These are phyloP conservation scores for Parnassius mnemosyne DNA, from an alignment of 2,888 invertebrate species.

Conservation along the genomic window DNA sequence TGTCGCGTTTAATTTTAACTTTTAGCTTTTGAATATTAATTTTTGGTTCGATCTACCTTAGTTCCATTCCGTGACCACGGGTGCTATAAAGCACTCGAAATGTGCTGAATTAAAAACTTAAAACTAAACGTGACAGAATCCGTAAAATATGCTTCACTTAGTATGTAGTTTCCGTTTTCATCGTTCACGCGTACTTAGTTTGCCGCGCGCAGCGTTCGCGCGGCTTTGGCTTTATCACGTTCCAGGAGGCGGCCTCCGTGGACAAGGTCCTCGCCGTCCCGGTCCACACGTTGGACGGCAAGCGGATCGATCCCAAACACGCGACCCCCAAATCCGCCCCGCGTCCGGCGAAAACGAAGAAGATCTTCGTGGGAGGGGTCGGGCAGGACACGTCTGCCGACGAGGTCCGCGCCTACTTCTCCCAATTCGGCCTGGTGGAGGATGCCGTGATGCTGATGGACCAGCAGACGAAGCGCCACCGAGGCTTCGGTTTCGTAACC, in stretches of 20 bases:
- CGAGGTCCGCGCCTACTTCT: conserved; percentile 94
- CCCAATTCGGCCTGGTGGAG: conserved; percentile 93
- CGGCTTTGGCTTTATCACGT: conserved; percentile 96
- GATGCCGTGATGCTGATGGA: conserved; percentile 97
- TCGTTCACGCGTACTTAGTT: conserved; percentile 27
- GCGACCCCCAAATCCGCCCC: conserved; percentile 95
- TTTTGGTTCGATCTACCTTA: too few species aligned
- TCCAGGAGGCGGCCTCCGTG: conserved; percentile 93
- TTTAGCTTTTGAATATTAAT: too few species aligned
- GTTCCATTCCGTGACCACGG: too few species aligned
- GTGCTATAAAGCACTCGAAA: too few species aligned
- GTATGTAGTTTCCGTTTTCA: not conserved
- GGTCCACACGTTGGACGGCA: conserved; percentile 94
- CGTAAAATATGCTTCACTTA: not conserved
- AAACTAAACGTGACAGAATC: too few species aligned
- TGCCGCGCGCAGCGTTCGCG: conserved; percentile 91
- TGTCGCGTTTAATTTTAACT: too few species aligned
- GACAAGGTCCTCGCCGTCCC: conserved; percentile 95
- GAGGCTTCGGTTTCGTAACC: conserved; percentile 95
- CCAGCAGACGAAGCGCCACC: conserved; percentile 94
- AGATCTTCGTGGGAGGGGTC: conserved; percentile 95
- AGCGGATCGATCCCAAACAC: conserved; percentile 96
- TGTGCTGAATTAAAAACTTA: too few species aligned
- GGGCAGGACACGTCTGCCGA: conserved; percentile 95
- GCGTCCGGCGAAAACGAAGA: conserved; percentile 93